Base-by-base conservation (phyloP, 2,113 vertebrate species). In the Penelope pileata region DNA sequence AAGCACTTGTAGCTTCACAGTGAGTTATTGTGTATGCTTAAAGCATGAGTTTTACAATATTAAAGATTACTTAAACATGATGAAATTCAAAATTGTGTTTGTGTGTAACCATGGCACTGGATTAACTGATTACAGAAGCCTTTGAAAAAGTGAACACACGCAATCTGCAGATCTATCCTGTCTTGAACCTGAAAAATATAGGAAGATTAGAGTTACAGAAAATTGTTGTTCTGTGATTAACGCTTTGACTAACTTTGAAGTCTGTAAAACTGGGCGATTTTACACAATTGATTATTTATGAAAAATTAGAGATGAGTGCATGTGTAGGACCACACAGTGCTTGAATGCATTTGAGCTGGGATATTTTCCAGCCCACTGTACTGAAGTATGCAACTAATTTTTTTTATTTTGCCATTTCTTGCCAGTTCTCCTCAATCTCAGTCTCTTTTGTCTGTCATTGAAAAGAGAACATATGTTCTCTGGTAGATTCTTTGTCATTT, bases 391-490 rank as follows among this genome's bases (percentile, higher is more conserved):
- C 22, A 66, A 91, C 38, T 59, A 24, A 7, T 60, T 70, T 54
- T 53, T 91, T 72, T 19, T 36, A n/a, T 58, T 58, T 58, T n/a
- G 4, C 12, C 19, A 6, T 90, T 90, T 29, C 42, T 87, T 87
- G 79, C 87, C 74, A 70, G 69, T 70, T 87, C 68, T 95, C 56
- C 47, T 80, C 78, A 75, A 62, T 93, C 63, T 90, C 53, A 54
- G 63, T 84, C 83, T 80, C 78, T 90, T 86, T 93, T 90, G 56
- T 93, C 90, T 90, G 74, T 90, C 62, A 70, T 59, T 76, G 86
- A 84, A 83, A 87, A 83, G 78, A 54, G 83, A 87, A 80, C 74
- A 83, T 91, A 93, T 80, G 83, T 93, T 93, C 68, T 81, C 63
- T 63, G 58, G 78, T 75, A 83, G 58, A 58, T 88, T 87, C 74